Evolutionary conservation across 64 coral and sea anemone species (phyloP), one percentile per base, ranked within the genome.

Genomic region (Pocillopora damicornis): DNA sequence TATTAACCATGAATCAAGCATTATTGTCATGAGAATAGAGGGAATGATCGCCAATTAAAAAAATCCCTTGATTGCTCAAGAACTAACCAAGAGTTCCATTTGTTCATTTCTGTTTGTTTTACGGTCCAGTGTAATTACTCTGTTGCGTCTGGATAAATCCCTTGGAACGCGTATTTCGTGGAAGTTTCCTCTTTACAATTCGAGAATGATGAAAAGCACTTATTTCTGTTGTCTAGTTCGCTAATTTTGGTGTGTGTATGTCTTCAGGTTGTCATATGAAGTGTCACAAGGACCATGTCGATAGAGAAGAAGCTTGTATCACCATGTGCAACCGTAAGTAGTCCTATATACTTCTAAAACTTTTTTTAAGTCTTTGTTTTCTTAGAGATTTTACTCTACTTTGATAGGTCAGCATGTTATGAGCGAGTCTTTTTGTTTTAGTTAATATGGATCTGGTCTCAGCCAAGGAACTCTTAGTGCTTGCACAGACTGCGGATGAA

Each of bases 301-400:
- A 99, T 61, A 87, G 96, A 80, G 96, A 99, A 92, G 96, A 99
- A 61, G 93, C 93, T 25, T 99, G 96, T 71, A 88, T 99, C 61
- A 81, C 22, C 45, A 86, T 88, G 64, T 99, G 96, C 64, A 92
- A 93, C 60, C 93, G 96, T 99, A 88, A 59, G 86, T 79, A 51
- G 42, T 1, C 42, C 42, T 7, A 51, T 51, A 51, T 51, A 51
- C 42, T 51, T 51, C 42, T 51, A 4, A 51, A 51, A 51, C 42
- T 51, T 4, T 51, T 51, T 51, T 51, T 51, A 51, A 51, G 7
- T 51, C 42, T 51, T 51, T 51, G 42, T 51, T 51, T 2, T 51
- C 42, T 56, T 79, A n/a, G 13, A 16, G 10, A 42, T 71, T 7
- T 15, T 11, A 17, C 69, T 26, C 22, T 67, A 30, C 30, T 30